phyloP scores from a whole-genome alignment of 2,797 vertebrate species.

The Gymnopithys bicolor region DNA sequence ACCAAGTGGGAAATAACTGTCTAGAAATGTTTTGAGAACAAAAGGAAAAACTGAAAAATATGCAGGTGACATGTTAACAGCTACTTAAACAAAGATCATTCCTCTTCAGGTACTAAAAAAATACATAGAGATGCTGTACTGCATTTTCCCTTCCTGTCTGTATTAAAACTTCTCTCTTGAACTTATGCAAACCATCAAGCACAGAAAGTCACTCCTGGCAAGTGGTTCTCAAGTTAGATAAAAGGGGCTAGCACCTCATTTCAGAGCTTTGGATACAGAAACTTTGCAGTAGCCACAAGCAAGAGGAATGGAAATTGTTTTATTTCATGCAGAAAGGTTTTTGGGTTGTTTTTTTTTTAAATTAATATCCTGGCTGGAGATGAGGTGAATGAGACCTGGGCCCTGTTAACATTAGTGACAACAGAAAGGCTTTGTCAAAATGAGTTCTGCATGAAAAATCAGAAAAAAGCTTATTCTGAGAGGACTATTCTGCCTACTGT shows the following conservation, averaged over 20 bases:
- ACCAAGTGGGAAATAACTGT: background rate
- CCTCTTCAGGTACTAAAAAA: background rate
- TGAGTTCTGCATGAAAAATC: background rate
- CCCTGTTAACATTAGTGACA: background rate
- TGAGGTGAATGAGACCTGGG: background rate
- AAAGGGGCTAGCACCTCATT: background rate
- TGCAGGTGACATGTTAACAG: background rate
- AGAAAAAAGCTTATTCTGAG: background rate
- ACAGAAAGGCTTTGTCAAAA: background rate
- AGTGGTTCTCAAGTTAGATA: background rate
- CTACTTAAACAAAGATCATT: background rate
- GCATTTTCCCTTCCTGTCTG: background rate
- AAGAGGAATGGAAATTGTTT: background rate
- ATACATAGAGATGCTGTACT: background rate
- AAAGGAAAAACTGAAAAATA: background rate
- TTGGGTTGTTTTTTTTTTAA: too few species aligned
- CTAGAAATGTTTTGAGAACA: background rate
- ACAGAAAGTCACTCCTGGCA: background rate
- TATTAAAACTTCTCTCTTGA: background rate
- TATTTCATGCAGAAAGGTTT: background rate
- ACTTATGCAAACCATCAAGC: background rate
- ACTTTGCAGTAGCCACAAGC: background rate
- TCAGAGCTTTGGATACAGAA: background rate
- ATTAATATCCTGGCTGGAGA: background rate
- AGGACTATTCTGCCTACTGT: background rate